Evolutionary conservation across 1,140 invertebrate genomes (phyloP), one percentile per base, ranked within the genome.

Genomic region (Conus betulinus): DNA sequence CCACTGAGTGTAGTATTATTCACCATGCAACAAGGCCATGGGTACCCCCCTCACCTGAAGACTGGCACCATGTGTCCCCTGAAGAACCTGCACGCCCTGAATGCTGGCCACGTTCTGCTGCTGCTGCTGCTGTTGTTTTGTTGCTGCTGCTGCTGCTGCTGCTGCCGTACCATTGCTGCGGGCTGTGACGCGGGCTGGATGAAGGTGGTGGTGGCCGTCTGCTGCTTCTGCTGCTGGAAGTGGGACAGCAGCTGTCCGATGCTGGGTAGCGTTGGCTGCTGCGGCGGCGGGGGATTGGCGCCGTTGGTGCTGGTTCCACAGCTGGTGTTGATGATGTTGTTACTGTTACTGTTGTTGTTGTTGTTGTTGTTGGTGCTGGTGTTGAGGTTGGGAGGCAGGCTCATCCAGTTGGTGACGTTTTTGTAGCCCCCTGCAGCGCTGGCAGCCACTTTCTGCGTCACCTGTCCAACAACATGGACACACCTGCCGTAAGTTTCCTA

Each of bases 211-310:
- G 88, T 87, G 67, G 88, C 55, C 67, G 88, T 83, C 81, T 89
- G 90, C 67, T 90, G 90, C 78, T 88, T 90, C 67, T 93, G 91
- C 78, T 92, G 90, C 57, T 93, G 91, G 78, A 91, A 91, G 74
- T 91, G 91, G 23, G 92, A 87, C 23, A 90, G 85, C 85, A 93
- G 91, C 87, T 91, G 91, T 51, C 91, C 91, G 90, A 93, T 90
- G 79, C 91, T 93, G 57, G 92, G 91, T 23, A 93, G 84, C 15
- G 91, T 53, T 53, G 85, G 57, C 57, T 85, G 88, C 20, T 82
- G 79, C 57, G 8, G 74, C 57, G 11, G 67, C 20, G 15, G 67
- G 0, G 11, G 67, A 17, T 71, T 11, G 13, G 39, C 60, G 60
- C 20, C 3, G 76, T 57, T 79, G 87, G 17, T 82, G 55, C n/a